Percentiles rank a stretch among this genome's conserved stretches.
phyloP scores from a whole-genome alignment of 2,888 invertebrate species.

The Parelbella ahira region DNA sequence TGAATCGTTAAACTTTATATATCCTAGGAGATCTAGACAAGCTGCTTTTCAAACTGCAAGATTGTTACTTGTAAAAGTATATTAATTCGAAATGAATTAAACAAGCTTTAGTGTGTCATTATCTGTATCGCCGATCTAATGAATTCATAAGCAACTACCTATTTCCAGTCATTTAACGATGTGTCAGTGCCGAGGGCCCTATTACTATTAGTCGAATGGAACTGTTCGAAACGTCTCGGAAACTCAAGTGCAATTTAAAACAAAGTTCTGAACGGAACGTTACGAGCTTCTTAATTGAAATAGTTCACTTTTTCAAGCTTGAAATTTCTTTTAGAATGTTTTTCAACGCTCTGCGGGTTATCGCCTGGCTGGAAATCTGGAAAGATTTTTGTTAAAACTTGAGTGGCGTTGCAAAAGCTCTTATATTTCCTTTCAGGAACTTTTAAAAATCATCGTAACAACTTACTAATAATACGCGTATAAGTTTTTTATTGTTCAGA shows the following conservation, averaged over 20 bases:
- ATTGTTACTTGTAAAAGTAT: too few species aligned
- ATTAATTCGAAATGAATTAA: too few species aligned
- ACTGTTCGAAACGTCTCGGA: constrained; percentile 47
- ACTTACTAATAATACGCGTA: too few species aligned
- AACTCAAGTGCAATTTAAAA: constrained; percentile 58
- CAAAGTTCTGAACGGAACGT: constrained; percentile 62
- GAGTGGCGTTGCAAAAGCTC: constrained; percentile 1
- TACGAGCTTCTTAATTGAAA: constrained; percentile 66
- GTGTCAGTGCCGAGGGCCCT: constrained; percentile 1
- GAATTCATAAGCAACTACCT: too few species aligned
- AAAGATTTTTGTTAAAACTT: constrained; percentile 12
- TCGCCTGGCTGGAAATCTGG: constrained; percentile 10
- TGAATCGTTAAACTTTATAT: too few species aligned
- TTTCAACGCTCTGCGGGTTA: constrained; percentile 16
- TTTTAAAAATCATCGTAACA: too few species aligned
- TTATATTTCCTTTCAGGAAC: too few species aligned
- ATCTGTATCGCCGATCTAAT: too few species aligned
- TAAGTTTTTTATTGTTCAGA: too few species aligned
- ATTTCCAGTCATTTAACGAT: constrained; percentile 15
- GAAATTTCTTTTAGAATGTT: constrained; percentile 33
- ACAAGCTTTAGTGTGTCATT: too few species aligned
- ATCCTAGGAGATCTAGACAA: too few species aligned
- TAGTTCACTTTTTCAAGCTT: constrained; percentile 48
- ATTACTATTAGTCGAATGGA: constrained; percentile 28
- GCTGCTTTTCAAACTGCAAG: too few species aligned